Conservation (phyloP, 2,797 vertebrate species). For the Falco novaeseelandiae region DNA sequence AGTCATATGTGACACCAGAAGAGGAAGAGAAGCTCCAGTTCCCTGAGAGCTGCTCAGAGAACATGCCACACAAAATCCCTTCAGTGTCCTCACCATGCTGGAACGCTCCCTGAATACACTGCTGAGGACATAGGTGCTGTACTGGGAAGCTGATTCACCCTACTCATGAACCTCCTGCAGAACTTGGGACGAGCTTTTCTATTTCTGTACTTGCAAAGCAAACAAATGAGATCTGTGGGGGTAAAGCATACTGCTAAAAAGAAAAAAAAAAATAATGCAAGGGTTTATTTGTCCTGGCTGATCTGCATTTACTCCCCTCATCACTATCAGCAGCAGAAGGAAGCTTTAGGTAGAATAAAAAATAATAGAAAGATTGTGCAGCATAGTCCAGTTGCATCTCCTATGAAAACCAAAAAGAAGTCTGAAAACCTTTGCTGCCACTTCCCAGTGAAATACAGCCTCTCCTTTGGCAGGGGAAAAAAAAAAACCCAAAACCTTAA, state of each 20-base stretch:
- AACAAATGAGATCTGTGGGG: background rate
- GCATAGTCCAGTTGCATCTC: background rate
- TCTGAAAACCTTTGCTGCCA: background rate
- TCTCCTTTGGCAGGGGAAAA: background rate
- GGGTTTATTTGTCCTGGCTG: background rate
- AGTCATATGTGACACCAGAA: background rate
- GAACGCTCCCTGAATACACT: background rate
- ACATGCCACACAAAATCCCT: background rate
- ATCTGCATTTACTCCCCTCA: background rate
- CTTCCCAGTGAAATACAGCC: background rate
- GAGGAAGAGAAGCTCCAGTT: background rate
- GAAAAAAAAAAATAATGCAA: background rate
- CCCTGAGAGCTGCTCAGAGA: background rate
- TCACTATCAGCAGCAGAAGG: background rate
- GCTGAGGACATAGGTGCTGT: rapidly evolving
- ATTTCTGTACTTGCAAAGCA: background rate
- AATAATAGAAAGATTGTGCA: background rate
- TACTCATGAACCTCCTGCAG: background rate
- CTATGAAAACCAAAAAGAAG: background rate
- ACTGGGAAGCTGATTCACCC: background rate
- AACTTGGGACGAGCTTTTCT: background rate
- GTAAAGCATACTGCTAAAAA: background rate
- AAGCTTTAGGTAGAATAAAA: background rate
- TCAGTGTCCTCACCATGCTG: rapidly evolving
- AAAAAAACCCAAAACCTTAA: background rate